A percentile compares a stretch with the other conserved stretches of the same genome.
These are phyloP conservation scores for Prorops nasuta DNA, from an alignment of 1,140 invertebrate species.

Conservation along the genomic window DNA sequence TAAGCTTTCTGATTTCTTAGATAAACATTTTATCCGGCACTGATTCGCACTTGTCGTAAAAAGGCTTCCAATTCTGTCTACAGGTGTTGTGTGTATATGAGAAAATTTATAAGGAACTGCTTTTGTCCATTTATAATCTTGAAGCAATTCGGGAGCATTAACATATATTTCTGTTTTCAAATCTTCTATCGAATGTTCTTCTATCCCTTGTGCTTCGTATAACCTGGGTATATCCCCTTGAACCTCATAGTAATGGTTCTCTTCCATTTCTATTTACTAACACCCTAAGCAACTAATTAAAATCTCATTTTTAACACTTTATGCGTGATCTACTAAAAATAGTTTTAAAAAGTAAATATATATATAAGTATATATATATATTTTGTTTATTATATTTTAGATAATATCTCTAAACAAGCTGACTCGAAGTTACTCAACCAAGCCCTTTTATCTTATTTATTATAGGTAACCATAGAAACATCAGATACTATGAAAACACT, in stretches of 20 bases:
- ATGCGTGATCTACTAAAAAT: no score
- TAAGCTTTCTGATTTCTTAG: slow-evolving; percentile 38
- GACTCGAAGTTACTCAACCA: not conserved
- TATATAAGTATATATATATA: not conserved
- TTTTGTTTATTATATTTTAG: not conserved
- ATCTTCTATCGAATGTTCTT: slow-evolving; percentile 19
- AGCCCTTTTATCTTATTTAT: not conserved
- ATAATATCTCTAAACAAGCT: not conserved
- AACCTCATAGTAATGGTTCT: no score
- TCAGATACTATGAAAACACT: not conserved
- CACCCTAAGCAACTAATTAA: no score
- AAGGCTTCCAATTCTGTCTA: slow-evolving; percentile 64
- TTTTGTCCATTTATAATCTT: slow-evolving; percentile 59
- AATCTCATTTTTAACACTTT: no score
- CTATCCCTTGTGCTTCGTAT: no score
- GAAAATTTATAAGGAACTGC: slow-evolving; percentile 60
- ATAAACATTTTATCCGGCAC: slow-evolving; percentile 57
- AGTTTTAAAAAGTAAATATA: no score
- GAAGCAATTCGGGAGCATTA: slow-evolving; percentile 58
- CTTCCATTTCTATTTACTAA: no score
- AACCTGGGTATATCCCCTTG: no score
- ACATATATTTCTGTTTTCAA: slow-evolving; percentile 40
- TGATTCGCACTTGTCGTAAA: slow-evolving; percentile 60
- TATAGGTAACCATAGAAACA: not conserved
- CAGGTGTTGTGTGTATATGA: slow-evolving; percentile 61